Percentiles rank a stretch among this genome's conserved stretches.
Evolutionary conservation across 2,797 vertebrate genomes (phyloP).

Genomic region (Propithecus perrieri): DNA sequence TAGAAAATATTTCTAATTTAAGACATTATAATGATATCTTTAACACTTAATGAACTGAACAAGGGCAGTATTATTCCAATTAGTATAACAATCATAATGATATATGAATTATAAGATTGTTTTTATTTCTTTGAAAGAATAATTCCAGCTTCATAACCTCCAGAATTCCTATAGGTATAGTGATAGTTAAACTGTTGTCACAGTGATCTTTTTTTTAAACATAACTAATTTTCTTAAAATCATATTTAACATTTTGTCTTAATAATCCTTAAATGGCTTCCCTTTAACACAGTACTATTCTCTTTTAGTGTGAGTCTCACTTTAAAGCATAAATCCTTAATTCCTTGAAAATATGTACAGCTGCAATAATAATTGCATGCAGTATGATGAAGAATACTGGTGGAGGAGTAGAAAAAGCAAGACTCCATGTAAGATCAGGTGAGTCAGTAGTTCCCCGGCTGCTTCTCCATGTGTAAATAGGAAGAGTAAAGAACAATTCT

Average conservation of each 20-base stretch:
- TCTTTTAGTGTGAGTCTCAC: not conserved
- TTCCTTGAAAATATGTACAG: not conserved
- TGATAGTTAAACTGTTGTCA: not conserved
- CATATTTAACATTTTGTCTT: not conserved
- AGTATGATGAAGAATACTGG: not conserved
- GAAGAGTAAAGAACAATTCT: not conserved
- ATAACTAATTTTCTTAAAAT: not conserved
- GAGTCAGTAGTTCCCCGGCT: not conserved
- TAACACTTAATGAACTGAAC: not conserved
- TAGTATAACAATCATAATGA: not conserved
- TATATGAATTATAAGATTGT: not conserved
- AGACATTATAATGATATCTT: not conserved
- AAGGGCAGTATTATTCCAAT: not conserved
- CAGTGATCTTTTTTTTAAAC: not conserved
- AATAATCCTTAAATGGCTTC: not conserved
- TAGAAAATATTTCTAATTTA: conserved; percentile 18
- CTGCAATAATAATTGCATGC: not conserved
- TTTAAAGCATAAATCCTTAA: not conserved
- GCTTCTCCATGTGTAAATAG: too few relatives aligned
- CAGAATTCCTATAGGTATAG: not conserved
- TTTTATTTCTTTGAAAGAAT: not conserved
- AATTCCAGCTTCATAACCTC: not conserved
- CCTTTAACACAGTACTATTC: not conserved
- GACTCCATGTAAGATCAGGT: not conserved
- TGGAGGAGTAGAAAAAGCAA: not conserved